A percentile compares a stretch with the other conserved stretches of the same genome.
Evolutionary conservation across 2,888 invertebrate genomes (phyloP).

Genomic region (Lampropteryx suffumata): DNA sequence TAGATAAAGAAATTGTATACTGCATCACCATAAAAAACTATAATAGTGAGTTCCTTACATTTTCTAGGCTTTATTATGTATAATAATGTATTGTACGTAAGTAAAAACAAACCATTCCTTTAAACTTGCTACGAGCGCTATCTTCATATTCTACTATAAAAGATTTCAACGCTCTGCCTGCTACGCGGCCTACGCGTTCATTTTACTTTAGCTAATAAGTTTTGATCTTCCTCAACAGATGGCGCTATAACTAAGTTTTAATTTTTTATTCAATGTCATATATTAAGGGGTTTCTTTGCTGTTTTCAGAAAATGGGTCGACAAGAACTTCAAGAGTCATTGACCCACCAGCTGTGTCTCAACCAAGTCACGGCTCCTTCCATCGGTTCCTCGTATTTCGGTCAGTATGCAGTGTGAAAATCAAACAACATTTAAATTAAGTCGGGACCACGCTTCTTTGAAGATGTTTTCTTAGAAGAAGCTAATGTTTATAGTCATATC

Average conservation of each 20-base stretch:
- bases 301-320: constrained; percentile 75
- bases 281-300: constrained; percentile 36
- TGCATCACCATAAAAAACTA: too few species aligned
- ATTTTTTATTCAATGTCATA: constrained; percentile 2
- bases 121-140: constrained; percentile 14
- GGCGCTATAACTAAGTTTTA: constrained; percentile 41
- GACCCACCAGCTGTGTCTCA: constrained; percentile 56
- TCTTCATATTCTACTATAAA: constrained; percentile 13
- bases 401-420: constrained; percentile 70
- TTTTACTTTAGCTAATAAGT: constrained; percentile 6
- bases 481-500: not conserved
- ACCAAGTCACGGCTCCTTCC: constrained; percentile 64
- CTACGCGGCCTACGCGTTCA: constrained; percentile 20
- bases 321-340: constrained; percentile 66
- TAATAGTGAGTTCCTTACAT: too few species aligned
- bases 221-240: constrained; percentile 38
- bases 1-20: too few species aligned
- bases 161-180: constrained; percentile 22
- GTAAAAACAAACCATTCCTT: not conserved
- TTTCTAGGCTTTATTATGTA: not conserved
- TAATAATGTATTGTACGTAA: not conserved
- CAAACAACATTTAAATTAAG: constrained; percentile 43
- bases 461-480: constrained; percentile 14
- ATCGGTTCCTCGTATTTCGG: constrained; percentile 75
- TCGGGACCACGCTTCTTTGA: constrained; percentile 28